These are phyloP conservation scores for Pavo muticus DNA, from an alignment of 2,113 vertebrate species.

Conservation along the genomic window DNA sequence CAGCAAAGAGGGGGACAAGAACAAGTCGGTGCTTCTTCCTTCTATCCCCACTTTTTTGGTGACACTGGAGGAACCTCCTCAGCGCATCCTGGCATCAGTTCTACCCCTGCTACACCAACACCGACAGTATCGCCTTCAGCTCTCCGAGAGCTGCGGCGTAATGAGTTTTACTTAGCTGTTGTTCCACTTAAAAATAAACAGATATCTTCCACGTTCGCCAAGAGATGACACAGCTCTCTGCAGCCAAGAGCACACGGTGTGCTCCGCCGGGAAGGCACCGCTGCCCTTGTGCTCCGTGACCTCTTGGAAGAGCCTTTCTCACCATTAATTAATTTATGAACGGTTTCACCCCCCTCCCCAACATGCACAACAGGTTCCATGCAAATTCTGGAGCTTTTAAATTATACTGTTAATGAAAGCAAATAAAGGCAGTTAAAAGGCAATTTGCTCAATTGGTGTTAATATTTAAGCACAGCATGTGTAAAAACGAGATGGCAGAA, in stretches of 20 bases:
- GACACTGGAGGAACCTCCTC: conserved; percentile 15
- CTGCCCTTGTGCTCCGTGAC: background rate
- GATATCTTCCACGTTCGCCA: conserved; percentile 54
- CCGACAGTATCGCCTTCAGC: conserved; percentile 36
- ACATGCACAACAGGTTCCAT: conserved; percentile 82
- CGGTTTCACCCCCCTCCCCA: background rate
- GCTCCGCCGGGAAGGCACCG: background rate
- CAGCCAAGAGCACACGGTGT: conserved; percentile 68
- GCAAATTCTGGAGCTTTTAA: conserved; percentile 86
- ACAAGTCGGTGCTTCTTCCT: background rate
- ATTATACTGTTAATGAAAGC: conserved; percentile 88
- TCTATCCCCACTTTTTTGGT: background rate
- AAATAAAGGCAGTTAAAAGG: conserved; percentile 90
- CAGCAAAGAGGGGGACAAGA: background rate
- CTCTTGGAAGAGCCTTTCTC: conserved; percentile 52
- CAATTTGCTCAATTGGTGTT: conserved; percentile 89
- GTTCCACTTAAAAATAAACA: conserved; percentile 65
- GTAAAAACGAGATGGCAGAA: conserved; percentile 76
- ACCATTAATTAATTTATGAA: conserved; percentile 67
- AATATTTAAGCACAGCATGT: conserved; percentile 89
- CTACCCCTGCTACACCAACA: background rate
- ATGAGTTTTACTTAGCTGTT: conserved; percentile 55
- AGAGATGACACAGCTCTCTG: conserved; percentile 3
- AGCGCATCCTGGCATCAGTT: conserved; percentile 26
- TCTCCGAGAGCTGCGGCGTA: conserved; percentile 33